phyloP scores from a whole-genome alignment of 2,888 invertebrate species.

The Diploptera punctata region DNA sequence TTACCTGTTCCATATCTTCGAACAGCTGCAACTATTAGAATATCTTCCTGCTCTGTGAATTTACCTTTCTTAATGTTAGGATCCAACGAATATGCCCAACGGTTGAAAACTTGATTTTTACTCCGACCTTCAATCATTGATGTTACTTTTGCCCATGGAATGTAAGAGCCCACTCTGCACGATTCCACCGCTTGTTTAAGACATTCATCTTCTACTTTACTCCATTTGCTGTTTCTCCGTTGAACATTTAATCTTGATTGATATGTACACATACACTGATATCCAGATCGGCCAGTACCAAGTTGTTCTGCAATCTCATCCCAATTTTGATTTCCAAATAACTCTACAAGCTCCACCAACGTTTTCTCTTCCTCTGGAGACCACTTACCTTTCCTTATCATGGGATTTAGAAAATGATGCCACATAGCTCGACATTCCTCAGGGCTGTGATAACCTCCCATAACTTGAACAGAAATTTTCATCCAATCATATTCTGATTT shows the following conservation, averaged over 20 bases:
- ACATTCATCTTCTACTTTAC: conserved; percentile 69
- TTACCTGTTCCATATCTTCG: conserved; percentile 66
- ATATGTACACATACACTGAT: conserved; percentile 59
- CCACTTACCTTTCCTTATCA: conserved; percentile 11
- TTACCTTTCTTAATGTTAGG: conserved; percentile 63
- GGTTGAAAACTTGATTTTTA: conserved; percentile 70
- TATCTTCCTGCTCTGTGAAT: conserved; percentile 72
- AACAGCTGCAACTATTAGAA: conserved; percentile 67
- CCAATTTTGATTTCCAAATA: conserved; percentile 24
- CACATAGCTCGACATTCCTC: conserved; percentile 23
- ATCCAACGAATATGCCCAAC: conserved; percentile 59
- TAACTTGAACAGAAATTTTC: conserved; percentile 20
- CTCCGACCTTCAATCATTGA: conserved; percentile 67
- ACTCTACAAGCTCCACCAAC: conserved; percentile 7
- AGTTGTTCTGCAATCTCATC: conserved; percentile 52
- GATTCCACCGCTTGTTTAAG: conserved; percentile 68
- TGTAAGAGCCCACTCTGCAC: conserved; percentile 67
- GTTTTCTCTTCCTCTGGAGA: background rate
- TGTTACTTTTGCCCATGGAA: conserved; percentile 77
- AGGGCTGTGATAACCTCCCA: background rate
- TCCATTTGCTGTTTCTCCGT: conserved; percentile 62
- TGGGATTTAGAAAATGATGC: conserved; percentile 5
- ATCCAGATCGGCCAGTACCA: conserved; percentile 59
- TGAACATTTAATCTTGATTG: conserved; percentile 55
- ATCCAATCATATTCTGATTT: conserved; percentile 31